A percentile compares a stretch with the other conserved stretches of the same genome.
These are phyloP conservation scores for Cosmorhoe ocellata DNA, from an alignment of 2,888 invertebrate genomes.

Conservation along the genomic window DNA sequence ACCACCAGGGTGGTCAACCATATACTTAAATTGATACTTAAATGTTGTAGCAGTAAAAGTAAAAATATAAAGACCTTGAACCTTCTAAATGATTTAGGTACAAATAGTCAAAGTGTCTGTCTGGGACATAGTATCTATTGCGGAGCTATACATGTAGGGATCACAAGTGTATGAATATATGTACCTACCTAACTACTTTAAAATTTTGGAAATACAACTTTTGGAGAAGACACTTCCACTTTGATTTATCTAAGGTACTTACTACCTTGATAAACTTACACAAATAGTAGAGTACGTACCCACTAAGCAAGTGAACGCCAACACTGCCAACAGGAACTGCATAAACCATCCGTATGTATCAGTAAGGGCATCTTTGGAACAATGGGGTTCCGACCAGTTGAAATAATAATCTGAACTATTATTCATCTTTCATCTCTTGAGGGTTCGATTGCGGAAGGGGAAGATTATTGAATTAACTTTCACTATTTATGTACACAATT, in stretches of 20 bases:
- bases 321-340: conserved; percentile 85
- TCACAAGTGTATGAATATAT: too few relatives aligned
- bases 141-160: too few relatives aligned
- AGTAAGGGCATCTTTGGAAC: conserved; percentile 87
- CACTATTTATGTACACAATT: conserved; percentile 3
- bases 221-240: too few relatives aligned
- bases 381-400: conserved; percentile 80
- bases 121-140: too few relatives aligned
- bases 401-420: conserved; percentile 71
- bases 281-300: conserved; percentile 71
- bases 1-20: too few relatives aligned
- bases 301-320: conserved; percentile 88
- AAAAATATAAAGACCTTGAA: too few relatives aligned
- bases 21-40: too few relatives aligned
- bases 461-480: conserved; percentile 9
- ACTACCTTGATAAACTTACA: conserved; percentile 22
- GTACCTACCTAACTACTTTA: too few relatives aligned
- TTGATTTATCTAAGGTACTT: not conserved
- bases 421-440: conserved; percentile 70
- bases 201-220: too few relatives aligned
- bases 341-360: conserved; percentile 89
- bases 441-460: not conserved
- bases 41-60: too few relatives aligned
- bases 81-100: too few relatives aligned
- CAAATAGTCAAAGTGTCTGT: too few relatives aligned